Evolutionary conservation across 2,113 vertebrate species (phyloP), one percentile per base, ranked within the genome.

Genomic region (Trematomus loennbergii): DNA sequence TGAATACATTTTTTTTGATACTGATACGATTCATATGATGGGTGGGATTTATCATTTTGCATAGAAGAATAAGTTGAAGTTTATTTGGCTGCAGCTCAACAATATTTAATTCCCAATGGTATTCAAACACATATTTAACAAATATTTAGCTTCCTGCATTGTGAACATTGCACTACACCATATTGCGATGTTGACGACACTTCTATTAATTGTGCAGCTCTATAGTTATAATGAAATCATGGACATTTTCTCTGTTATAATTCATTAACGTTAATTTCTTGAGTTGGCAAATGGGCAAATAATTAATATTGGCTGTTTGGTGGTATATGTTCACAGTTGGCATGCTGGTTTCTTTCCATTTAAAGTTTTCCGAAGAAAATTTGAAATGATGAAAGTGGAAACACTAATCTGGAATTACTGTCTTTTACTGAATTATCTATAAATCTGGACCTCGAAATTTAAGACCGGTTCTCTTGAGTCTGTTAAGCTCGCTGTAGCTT

Each of bases 191-290:
- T 25, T 25, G 25, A 25, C 25, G 25, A 25, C 36, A 36, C 36
- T 36, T 36, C 8, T 8, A 40, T 40, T 40, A 40, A 40, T 40
- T 40, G 36, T 40, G 33, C 16, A 25, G 60, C 54, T 5, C 29
- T 3, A 9, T 3, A 9, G 25, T 33, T 18, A 12, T 55, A 17
- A 72, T 36, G 48, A 50, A 22, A 48, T 54, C 22, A 62, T 50
- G 49, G 20, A 62, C 25, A 33, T 61, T 4, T 20, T 17, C 50
- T 67, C 60, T 29, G 13, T 58, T 53, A 65, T 29, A 36, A 16
- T 40, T 54, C 55, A 81, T 84, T 55, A 72, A 63, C 49, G 2
- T 65, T 43, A 54, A 58, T 60, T 67, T 12, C 43, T 71, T 68
- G 3, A 59, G 64, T 46, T 80, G 78, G 13, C 67, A 15, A 43